These are phyloP conservation scores for Theristicus caerulescens DNA, from an alignment of 2,113 vertebrate genomes.

Conservation along the genomic window DNA sequence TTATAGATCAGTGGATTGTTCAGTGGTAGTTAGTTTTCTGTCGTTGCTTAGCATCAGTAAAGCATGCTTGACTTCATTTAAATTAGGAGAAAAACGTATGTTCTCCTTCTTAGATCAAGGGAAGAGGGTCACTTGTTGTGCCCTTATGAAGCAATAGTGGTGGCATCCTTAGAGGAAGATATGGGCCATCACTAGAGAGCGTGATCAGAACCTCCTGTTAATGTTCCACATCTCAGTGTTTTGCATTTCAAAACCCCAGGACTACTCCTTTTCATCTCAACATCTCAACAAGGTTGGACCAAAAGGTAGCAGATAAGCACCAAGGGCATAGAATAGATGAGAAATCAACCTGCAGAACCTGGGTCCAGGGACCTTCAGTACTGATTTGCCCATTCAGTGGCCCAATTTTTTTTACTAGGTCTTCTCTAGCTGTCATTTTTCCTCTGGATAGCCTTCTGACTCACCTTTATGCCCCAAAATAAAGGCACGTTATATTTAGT, in stretches of 20 bases:
- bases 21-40: not conserved
- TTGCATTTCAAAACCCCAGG: constrained; percentile 49
- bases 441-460: not conserved
- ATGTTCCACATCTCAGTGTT: constrained; percentile 38
- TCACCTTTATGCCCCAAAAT: not conserved
- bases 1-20: not conserved
- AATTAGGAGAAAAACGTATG: not conserved
- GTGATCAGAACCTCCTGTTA: constrained; percentile 28
- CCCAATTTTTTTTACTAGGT: not conserved
- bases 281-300: constrained; percentile 18
- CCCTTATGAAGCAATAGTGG: not conserved
- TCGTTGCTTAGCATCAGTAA: not conserved
- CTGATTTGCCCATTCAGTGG: not conserved
- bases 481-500: not conserved
- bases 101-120: not conserved
- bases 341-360: not conserved
- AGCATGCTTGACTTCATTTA: not conserved
- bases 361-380: not conserved
- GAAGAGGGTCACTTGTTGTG: not conserved
- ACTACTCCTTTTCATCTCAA: constrained; percentile 14
- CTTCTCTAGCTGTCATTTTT: not conserved
- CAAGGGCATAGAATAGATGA: not conserved
- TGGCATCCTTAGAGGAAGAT: not conserved
- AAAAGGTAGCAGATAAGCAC: constrained; percentile 58
- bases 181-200: not conserved